These are phyloP conservation scores for Hypocryptadius cinnamomeus DNA, from an alignment of 2,113 vertebrate species.

Conservation along the genomic window DNA sequence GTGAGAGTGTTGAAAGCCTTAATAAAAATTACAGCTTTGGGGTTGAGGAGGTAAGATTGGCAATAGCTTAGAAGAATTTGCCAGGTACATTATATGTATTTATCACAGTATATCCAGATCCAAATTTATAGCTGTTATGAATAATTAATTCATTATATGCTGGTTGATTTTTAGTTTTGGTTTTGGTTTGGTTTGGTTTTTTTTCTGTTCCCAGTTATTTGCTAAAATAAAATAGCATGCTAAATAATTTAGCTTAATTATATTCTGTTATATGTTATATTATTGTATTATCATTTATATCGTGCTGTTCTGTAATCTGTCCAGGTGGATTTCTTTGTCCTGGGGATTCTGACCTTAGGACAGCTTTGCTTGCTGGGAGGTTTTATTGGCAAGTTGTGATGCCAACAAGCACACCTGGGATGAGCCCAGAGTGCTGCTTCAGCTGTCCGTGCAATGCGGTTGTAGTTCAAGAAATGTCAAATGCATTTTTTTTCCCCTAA, in stretches of 20 bases:
- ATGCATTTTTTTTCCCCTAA: neutral
- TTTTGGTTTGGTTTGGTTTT: neutral
- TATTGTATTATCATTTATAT: neutral
- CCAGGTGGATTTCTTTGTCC: neutral
- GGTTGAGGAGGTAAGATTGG: neutral
- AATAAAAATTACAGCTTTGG: neutral
- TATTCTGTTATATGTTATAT: neutral
- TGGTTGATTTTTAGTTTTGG: neutral
- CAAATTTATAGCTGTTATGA: neutral
- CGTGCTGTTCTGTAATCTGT: neutral
- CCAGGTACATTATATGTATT: neutral
- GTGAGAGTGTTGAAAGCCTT: neutral
- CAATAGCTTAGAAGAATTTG: neutral
- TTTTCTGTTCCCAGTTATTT: neutral
- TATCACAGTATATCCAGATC: neutral
- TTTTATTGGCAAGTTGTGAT: neutral
- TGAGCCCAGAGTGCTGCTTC: neutral
- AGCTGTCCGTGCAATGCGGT: neutral
- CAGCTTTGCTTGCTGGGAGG: neutral
- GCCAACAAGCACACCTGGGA: neutral
- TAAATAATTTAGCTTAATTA: neutral
- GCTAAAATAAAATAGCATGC: neutral
- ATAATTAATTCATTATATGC: neutral
- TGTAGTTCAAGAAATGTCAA: neutral
- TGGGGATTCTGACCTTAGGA: neutral